These are phyloP conservation scores for Calidris pygmaea DNA, from an alignment of 2,113 vertebrate genomes.

Conservation along the genomic window DNA sequence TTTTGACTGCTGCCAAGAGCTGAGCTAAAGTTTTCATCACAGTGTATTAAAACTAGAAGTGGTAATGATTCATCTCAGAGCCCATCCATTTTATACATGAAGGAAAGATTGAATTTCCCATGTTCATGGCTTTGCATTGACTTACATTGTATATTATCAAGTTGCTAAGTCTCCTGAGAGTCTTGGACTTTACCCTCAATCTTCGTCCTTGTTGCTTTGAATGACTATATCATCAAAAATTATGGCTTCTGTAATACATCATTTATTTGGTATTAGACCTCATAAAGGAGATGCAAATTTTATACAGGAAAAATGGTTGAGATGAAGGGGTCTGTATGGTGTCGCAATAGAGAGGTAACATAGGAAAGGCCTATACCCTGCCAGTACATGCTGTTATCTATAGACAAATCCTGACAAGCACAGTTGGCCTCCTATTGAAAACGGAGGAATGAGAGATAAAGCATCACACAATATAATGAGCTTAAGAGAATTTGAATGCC, in stretches of 20 bases:
- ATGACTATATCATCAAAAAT: background rate
- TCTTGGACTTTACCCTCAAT: background rate
- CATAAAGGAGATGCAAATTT: background rate
- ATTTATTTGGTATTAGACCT: conserved; percentile 6
- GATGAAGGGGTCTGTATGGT: background rate
- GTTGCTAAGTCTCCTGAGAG: background rate
- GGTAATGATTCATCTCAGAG: background rate
- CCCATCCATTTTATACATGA: background rate
- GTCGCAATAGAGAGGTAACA: background rate
- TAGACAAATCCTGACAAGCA: conserved; percentile 28
- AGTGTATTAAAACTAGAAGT: background rate
- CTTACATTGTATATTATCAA: background rate
- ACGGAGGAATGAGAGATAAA: background rate
- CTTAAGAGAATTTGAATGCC: background rate
- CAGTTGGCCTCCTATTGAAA: background rate
- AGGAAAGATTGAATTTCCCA: background rate
- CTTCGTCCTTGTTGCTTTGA: background rate
- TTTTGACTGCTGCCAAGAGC: background rate
- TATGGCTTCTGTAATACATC: background rate
- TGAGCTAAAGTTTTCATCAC: background rate
- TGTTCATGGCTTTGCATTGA: background rate
- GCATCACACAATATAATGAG: background rate
- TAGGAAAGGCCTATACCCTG: background rate
- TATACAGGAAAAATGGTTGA: background rate
- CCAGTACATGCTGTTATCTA: background rate